These are phyloP conservation scores for Falcaria lacertinaria DNA, from an alignment of 2,888 invertebrate species.

Conservation along the genomic window DNA sequence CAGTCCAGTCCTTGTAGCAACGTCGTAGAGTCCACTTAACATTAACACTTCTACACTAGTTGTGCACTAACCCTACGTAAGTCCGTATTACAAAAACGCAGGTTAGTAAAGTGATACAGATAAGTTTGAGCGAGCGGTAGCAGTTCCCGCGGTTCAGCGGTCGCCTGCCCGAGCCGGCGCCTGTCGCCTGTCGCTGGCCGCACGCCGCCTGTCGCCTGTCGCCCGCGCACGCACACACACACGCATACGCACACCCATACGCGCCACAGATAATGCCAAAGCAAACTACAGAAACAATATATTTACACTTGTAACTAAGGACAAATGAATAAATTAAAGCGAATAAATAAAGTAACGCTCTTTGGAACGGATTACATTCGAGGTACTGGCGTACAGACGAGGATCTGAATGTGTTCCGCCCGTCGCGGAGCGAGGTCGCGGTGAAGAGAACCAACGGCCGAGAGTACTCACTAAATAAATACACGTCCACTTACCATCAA, in stretches of 20 bases:
- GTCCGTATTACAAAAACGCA: slow-evolving; percentile 42
- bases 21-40: slow-evolving; percentile 20
- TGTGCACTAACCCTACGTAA: slow-evolving; percentile 53
- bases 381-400: slow-evolving; percentile 39
- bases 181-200: slow-evolving; percentile 6
- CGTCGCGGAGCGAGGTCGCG: slow-evolving; percentile 11
- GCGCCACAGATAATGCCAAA: slow-evolving; percentile 21
- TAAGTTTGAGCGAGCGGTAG: slow-evolving; percentile 34
- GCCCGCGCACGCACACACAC: slow-evolving; percentile 22
- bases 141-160: slow-evolving; percentile 34
- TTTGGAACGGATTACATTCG: slow-evolving; percentile 69
- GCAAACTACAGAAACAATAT: slow-evolving; percentile 30
- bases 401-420: slow-evolving; percentile 31
- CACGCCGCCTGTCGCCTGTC: slow-evolving; percentile 17
- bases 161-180: slow-evolving; percentile 49
- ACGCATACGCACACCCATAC: slow-evolving; percentile 18
- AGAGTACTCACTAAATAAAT: slow-evolving; percentile 16
- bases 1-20: slow-evolving; percentile 2
- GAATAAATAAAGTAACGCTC: slow-evolving; percentile 67
- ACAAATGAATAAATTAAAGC: slow-evolving; percentile 57
- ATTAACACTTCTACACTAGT: slow-evolving; percentile 45
- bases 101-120: slow-evolving; percentile 28
- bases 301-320: slow-evolving; percentile 36
- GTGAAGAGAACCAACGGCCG: slow-evolving; percentile 14
- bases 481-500: slow-evolving; percentile 10